Base-by-base conservation (phyloP, 2,113 vertebrate genomes). In the Microcebus griseorufus region DNA sequence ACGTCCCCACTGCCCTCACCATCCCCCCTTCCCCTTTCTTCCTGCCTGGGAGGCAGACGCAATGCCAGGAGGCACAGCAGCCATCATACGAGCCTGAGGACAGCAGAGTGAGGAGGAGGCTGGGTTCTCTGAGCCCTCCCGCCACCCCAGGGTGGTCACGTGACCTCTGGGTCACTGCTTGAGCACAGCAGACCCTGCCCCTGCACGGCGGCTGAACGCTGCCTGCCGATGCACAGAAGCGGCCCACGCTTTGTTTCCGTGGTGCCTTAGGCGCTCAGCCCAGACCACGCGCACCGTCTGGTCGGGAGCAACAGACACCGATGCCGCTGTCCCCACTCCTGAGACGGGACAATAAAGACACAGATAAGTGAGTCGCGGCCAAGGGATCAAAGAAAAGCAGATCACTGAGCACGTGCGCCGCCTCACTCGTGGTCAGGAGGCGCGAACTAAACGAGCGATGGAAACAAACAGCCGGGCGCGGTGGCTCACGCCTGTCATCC, bases 131-230 rank as follows among this genome's bases (percentile, higher is more conserved):
- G 45, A 69, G 83, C 45, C 45, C 64, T 45, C 6, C 6, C 25
- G 1, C n/a, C 23, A 16, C 81, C 17, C 11, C 0, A 2, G 48
- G n/a, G 29, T 12, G 5, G 48, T n/a, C n/a, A n/a, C n/a, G n/a
- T 27, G 1, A 9, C 65, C 65, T 70, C n/a, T 7, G 34, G 23
- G 14, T 51, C 7, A 1, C 72, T 4, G 3, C 39, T 39, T 29
- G 39, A 75, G 72, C 25, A 45, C 14, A 45, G 72, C 25, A 7
- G 29, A 62, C 42, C 55, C 39, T 1, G 4, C 27, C 53, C 27
- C 70, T 42, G 72, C 25, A 7, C 1, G 0, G 22, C 12, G 39
- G 69, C 69, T 72, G 69, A 70, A 39, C 1, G 5, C 37, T 13
- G 69, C 69, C 37, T 23, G 11, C 0, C 22, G 20, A 39, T 0